These are phyloP conservation scores for Onchidella celtica DNA, from an alignment of 2,888 invertebrate species.

Conservation along the genomic window DNA sequence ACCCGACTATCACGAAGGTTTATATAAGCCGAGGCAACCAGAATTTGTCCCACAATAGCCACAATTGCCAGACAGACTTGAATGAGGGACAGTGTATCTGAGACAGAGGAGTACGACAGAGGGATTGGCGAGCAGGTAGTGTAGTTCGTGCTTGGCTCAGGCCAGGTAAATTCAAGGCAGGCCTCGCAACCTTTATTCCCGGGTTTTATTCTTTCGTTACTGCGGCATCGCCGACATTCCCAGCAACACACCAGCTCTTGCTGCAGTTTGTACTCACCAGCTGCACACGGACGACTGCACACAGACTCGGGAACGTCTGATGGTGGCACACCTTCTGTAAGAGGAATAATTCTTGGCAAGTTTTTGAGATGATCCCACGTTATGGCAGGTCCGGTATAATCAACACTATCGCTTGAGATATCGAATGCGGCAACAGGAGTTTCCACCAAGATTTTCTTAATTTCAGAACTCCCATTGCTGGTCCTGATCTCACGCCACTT, in stretches of 20 bases:
- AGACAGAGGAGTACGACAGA: conserved; percentile 21
- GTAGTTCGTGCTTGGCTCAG: conserved; percentile 50
- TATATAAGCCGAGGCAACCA: conserved; percentile 42
- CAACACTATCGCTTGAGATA: background rate
- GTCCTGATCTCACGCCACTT: background rate
- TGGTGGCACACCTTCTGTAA: conserved; percentile 21
- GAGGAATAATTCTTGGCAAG: background rate
- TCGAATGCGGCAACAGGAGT: conserved; percentile 42
- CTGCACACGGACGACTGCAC: conserved; percentile 59
- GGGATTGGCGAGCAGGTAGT: conserved; percentile 47
- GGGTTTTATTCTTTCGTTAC: conserved; percentile 54
- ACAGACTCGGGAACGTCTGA: conserved; percentile 45
- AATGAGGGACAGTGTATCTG: conserved; percentile 43
- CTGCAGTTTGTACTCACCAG: conserved; percentile 55
- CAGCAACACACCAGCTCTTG: conserved; percentile 59
- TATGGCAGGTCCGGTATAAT: background rate
- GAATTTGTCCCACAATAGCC: conserved; percentile 20
- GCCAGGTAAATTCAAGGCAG: conserved; percentile 58
- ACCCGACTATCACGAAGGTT: conserved; percentile 56
- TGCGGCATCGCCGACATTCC: conserved; percentile 57
- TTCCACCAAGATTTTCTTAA: conserved; percentile 2
- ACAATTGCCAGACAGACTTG: conserved; percentile 30
- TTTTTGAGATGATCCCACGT: conserved; percentile 42
- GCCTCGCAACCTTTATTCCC: conserved; percentile 53
- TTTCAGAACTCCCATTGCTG: background rate